Percentiles rank a stretch among this genome's conserved stretches.
Evolutionary conservation across 2,888 invertebrate species (phyloP).

Genomic region (Minunthozetes semirufus): DNA sequence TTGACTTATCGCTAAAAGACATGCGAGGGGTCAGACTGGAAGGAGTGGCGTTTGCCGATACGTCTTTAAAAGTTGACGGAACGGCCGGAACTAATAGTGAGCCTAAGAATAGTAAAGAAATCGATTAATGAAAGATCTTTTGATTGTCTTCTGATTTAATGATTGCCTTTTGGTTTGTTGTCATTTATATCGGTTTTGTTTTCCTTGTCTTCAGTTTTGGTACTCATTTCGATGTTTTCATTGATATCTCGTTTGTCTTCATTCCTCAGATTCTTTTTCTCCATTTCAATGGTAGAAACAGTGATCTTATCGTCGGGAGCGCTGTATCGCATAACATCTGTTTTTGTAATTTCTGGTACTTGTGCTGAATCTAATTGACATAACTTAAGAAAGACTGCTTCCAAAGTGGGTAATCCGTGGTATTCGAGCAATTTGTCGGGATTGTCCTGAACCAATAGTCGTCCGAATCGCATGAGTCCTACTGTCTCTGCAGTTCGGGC

Average conservation of each 20-base stretch:
- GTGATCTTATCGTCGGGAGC: neutral
- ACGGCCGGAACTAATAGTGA: constrained; percentile 32
- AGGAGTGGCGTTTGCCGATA: constrained; percentile 34
- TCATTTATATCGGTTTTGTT: neutral
- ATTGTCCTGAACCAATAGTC: constrained; percentile 82
- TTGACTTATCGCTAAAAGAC: constrained; percentile 34
- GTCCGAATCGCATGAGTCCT: constrained; percentile 78
- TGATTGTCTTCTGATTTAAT: neutral
- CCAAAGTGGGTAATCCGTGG: constrained; percentile 55
- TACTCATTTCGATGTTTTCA: constrained; percentile 19
- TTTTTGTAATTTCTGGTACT: constrained; percentile 5
- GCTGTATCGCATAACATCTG: constrained; percentile 21
- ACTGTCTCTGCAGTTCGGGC: constrained; percentile 54
- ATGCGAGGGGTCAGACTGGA: constrained; percentile 36
- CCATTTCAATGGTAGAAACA: constrained; percentile 29
- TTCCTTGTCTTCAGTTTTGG: neutral
- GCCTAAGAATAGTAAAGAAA: neutral
- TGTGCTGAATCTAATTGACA: constrained; percentile 45
- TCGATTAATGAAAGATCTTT: neutral
- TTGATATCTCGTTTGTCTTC: constrained; percentile 14
- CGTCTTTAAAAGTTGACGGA: constrained; percentile 35
- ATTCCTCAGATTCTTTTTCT: constrained; percentile 21
- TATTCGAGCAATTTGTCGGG: constrained; percentile 61
- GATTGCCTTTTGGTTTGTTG: constrained; percentile 23
- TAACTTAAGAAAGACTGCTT: constrained; percentile 85